Percentiles rank a stretch among this genome's conserved stretches.
Conservation (phyloP, 2,113 vertebrate genomes). For the Papio anubis region DNA sequence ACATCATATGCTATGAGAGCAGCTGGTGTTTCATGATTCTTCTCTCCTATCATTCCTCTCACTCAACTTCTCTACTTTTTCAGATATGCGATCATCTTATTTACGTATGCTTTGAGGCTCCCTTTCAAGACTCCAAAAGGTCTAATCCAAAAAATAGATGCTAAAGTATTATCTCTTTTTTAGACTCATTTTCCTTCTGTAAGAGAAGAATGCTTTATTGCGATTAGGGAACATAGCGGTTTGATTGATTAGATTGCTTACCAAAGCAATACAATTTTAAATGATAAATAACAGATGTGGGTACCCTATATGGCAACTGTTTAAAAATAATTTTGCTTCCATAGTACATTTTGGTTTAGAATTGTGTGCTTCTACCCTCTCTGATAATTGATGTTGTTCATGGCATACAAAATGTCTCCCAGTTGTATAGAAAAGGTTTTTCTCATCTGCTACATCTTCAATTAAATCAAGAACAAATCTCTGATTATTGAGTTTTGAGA, state of each 20-base stretch:
- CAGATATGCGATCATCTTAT: slow-evolving; percentile 27
- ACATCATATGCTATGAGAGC: background rate
- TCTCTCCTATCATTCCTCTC: background rate
- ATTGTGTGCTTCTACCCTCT: rapidly evolving
- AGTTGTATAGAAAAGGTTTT: background rate
- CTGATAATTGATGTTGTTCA: background rate
- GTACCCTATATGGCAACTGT: background rate
- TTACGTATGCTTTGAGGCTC: slow-evolving; percentile 7
- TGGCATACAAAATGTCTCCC: background rate
- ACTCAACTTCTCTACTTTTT: slow-evolving; percentile 46
- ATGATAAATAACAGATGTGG: background rate
- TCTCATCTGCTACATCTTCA: background rate
- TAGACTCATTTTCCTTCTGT: background rate
- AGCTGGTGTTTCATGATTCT: slow-evolving; percentile 60
- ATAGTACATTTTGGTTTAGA: background rate
- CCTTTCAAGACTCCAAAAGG: slow-evolving; percentile 33
- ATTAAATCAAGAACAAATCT: slow-evolving; percentile 22
- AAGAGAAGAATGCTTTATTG: background rate
- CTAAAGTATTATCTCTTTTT: background rate
- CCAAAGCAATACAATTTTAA: background rate
- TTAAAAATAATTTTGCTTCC: background rate
- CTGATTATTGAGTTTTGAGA: background rate
- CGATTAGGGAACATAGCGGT: slow-evolving; percentile 23
- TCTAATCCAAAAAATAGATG: background rate
- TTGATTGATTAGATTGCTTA: slow-evolving; percentile 29